These are phyloP conservation scores for Psephotus haematonotus DNA, from an alignment of 2,113 vertebrate species.

Conservation along the genomic window DNA sequence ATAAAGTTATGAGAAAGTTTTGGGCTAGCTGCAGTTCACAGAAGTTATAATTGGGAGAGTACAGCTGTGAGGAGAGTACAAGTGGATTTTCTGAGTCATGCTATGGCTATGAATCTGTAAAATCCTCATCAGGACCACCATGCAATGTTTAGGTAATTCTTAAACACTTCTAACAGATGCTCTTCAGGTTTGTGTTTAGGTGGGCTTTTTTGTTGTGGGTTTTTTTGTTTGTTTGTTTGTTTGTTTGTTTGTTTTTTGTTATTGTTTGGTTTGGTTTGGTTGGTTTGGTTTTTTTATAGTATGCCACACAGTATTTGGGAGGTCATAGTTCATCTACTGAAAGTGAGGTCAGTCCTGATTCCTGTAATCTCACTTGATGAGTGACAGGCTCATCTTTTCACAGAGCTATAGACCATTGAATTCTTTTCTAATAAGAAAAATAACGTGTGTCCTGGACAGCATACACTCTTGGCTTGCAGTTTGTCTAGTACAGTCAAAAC, in stretches of 20 bases:
- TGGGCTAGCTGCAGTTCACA: not conserved
- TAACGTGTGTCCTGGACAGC: not conserved
- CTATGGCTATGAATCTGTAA: not conserved
- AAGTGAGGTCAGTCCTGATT: not conserved
- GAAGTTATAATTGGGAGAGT: not conserved
- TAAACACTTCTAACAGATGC: not conserved
- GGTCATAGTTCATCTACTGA: not conserved
- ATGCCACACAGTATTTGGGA: not conserved
- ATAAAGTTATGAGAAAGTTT: not conserved
- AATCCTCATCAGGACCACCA: rapidly evolving
- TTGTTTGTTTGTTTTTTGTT: too few relatives aligned
- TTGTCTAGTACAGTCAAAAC: not conserved
- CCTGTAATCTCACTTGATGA: not conserved
- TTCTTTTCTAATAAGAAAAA: too few relatives aligned
- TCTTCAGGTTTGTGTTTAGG: not conserved
- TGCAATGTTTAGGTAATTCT: not conserved
- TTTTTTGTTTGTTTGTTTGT: too few relatives aligned
- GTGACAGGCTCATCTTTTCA: not conserved
- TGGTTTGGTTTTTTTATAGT: not conserved
- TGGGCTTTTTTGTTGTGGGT: too few relatives aligned
- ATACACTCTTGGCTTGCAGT: not conserved
- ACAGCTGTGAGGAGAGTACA: not conserved
- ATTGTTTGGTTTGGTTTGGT: too few relatives aligned
- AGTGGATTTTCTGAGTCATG: not conserved
- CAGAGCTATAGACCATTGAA: not conserved